Percentiles rank a stretch among this genome's conserved stretches.
phyloP scores from a whole-genome alignment of 1,140 invertebrate species.

The Hypsibius dujardini region DNA sequence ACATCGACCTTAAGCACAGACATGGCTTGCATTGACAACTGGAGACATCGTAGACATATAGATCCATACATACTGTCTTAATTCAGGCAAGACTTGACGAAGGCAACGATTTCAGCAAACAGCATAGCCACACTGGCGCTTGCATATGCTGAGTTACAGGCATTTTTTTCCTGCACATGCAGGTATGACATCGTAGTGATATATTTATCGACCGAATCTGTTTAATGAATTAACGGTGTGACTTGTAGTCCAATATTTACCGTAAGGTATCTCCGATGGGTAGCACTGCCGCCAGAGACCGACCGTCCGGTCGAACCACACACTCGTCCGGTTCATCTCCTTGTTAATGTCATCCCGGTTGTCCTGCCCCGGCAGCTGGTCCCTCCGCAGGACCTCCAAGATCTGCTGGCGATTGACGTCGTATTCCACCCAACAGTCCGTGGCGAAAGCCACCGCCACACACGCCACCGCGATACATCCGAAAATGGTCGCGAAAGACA shows the following conservation, averaged over 20 bases:
- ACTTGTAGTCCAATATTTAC: neutral
- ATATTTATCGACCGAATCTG: no score
- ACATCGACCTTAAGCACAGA: no score
- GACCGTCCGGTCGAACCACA: conserved; percentile 29
- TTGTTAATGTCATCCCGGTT: conserved; percentile 19
- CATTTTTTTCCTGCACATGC: no score
- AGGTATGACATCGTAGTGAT: no score
- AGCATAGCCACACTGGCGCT: no score
- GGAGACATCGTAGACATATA: no score
- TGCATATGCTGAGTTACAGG: no score
- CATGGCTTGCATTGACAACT: no score
- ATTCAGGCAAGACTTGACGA: no score
- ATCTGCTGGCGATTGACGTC: conserved; percentile 69
- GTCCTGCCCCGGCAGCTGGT: conserved; percentile 38
- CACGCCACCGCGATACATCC: conserved; percentile 75
- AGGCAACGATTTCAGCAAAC: no score
- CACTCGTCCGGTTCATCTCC: conserved; percentile 25
- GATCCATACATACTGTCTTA: no score
- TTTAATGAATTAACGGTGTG: no score
- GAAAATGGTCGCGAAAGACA: conserved; percentile 78
- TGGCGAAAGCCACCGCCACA: conserved; percentile 75
- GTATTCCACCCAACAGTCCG: conserved; percentile 82
- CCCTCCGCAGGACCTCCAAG: conserved; percentile 59
- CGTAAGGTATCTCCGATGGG: conserved; percentile 57
- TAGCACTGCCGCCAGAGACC: conserved; percentile 77